Evolutionary conservation across 2,797 vertebrate species (phyloP).

Genomic region (Notolepis coatsorum): DNA sequence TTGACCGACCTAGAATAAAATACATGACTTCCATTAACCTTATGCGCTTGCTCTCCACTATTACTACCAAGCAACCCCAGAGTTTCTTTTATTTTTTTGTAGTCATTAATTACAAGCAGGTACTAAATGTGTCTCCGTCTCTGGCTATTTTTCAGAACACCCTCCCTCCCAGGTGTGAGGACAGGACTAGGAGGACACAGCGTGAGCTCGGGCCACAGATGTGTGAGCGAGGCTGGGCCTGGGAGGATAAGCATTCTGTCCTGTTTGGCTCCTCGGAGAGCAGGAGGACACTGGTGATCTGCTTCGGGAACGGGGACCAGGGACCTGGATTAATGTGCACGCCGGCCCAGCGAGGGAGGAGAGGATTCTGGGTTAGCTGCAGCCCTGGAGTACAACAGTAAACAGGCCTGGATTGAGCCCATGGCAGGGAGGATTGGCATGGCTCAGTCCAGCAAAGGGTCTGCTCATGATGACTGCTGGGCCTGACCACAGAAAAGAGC

Average conservation of each 20-base stretch:
- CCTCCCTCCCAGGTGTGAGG: conserved; percentile 43
- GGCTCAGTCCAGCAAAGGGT: conserved; percentile 80
- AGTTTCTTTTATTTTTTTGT: conserved; percentile 7
- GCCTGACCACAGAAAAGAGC: conserved; percentile 82
- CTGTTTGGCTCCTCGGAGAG: conserved; percentile 46
- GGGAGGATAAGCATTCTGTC: conserved; percentile 60
- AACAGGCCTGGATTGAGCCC: conserved; percentile 79
- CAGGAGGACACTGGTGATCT: conserved; percentile 58
- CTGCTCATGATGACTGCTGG: conserved; percentile 89
- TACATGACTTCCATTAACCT: background rate
- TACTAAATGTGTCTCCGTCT: conserved; percentile 51
- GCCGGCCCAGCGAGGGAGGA: conserved; percentile 66
- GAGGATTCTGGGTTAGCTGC: conserved; percentile 77
- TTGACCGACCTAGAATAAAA: too few relatives aligned
- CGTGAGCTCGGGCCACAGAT: conserved; percentile 61
- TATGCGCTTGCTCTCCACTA: background rate
- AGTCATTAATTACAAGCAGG: background rate
- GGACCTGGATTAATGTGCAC: conserved; percentile 82
- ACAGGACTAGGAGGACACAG: conserved; percentile 22
- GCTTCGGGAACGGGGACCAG: conserved; percentile 57
- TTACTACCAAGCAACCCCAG: background rate
- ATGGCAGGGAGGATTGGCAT: conserved; percentile 75
- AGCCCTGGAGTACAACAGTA: conserved; percentile 76
- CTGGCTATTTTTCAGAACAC: conserved; percentile 56
- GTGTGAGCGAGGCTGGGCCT: conserved; percentile 55